Base-by-base conservation (phyloP, 2,797 vertebrate species). In the Sylvilagus floridanus region DNA sequence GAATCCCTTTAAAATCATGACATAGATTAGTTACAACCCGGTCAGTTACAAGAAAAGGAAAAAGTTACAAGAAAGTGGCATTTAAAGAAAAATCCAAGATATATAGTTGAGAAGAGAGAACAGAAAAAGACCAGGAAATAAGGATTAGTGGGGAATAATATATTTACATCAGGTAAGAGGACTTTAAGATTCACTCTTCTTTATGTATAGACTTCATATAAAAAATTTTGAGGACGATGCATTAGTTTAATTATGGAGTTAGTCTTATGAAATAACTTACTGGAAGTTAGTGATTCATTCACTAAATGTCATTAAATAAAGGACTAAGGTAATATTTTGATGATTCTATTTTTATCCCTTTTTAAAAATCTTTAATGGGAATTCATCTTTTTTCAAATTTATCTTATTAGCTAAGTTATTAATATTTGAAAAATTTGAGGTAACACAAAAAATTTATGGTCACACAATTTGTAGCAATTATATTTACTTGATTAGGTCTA, bases 251-350 rank as follows among this genome's bases (percentile, higher is more conserved):
- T 85, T 79, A 92, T 69, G 16, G 3, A 66, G 63, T 1, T n/a
- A 66, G 16, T 91, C 42, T 90, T 93, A 94, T n/a, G 30, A 88
- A 95, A 32, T 54, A 57, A 60, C 63, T 77, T 91, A 32, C 88
- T 93, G 22, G 17, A 94, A 93, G 37, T 88, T 6, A 94, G 30
- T 82, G 42, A 87, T 68, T 92, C 94, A 85, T 95, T 94, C 32
- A 84, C 19, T 87, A 93, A 89, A 19, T 37, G 90, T 85, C 50
- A 90, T 30, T 60, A 94, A 90, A 60, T 28, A 81, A 96, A 94
- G 28, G 35, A 75, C 26, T 91, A 81, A 92, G 32, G 24, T 16
- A 91, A 10, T 54, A 77, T 88, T 69, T 88, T 84, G 10, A 78
- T 37, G 28, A 32, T 62, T 35, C 47, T n/a, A 1, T 42, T 86